Percentiles rank a stretch among this genome's conserved stretches.
phyloP scores from a whole-genome alignment of 2,888 invertebrate species.

The Dendrolimus houi region DNA sequence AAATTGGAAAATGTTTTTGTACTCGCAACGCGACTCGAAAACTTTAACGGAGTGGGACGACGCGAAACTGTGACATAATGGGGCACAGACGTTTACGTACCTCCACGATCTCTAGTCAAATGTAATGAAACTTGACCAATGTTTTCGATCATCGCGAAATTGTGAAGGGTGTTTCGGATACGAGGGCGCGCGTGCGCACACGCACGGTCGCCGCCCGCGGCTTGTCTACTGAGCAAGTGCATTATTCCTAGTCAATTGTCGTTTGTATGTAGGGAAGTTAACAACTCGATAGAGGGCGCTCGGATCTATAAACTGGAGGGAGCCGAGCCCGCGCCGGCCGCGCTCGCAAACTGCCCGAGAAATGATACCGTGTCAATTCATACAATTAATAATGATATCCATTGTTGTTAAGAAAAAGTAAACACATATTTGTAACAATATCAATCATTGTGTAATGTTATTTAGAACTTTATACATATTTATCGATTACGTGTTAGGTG shows the following conservation, averaged over 20 bases:
- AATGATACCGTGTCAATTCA: constrained; percentile 71
- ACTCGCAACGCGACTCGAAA: constrained; percentile 46
- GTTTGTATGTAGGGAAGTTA: constrained; percentile 54
- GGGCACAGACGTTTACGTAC: not conserved
- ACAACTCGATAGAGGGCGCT: constrained; percentile 25
- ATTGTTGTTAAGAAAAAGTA: constrained; percentile 64
- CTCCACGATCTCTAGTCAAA: constrained; percentile 62
- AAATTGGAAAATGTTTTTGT: constrained; percentile 59
- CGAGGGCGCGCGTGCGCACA: constrained; percentile 22
- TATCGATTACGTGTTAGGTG: constrained; percentile 46
- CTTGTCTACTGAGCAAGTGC: constrained; percentile 41
- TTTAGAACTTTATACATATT: constrained; percentile 56
- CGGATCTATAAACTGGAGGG: constrained; percentile 2
- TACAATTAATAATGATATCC: constrained; percentile 63
- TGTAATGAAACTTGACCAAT: constrained; percentile 67
- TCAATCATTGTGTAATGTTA: constrained; percentile 60
- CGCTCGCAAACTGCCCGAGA: constrained; percentile 19
- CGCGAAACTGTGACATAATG: constrained; percentile 4
- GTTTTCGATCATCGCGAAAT: constrained; percentile 46
- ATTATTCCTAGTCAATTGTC: constrained; percentile 73
- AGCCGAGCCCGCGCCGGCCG: too few species aligned
- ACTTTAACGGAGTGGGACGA: constrained; percentile 30
- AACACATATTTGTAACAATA: constrained; percentile 61
- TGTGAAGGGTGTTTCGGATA: constrained; percentile 42
- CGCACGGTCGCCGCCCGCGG: constrained; percentile 19